phyloP scores from a whole-genome alignment of 1,140 invertebrate genomes.

The Chrysomallon squamiferum region DNA sequence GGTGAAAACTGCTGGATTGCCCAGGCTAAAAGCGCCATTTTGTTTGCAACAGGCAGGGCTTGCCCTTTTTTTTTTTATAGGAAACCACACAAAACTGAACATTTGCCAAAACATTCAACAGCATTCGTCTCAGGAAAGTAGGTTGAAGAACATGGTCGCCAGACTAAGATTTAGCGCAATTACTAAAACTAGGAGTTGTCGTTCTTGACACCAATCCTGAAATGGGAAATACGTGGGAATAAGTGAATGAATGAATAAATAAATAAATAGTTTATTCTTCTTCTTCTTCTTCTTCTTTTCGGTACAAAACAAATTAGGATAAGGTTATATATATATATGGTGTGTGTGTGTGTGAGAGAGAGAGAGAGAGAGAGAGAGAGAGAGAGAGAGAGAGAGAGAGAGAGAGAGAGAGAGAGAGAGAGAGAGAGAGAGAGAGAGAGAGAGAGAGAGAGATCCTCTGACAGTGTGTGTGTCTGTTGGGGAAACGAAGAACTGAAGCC shows the following conservation, averaged over 20 bases:
- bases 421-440: too few species aligned
- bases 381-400: too few species aligned
- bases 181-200: conserved; percentile 94
- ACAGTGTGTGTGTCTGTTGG: too few species aligned
- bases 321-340: too few species aligned
- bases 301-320: background rate
- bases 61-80: background rate
- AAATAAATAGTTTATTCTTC: too few species aligned
- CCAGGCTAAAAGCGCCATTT: conserved; percentile 6
- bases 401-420: too few species aligned
- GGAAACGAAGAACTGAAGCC: background rate
- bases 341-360: too few species aligned
- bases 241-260: too few species aligned
- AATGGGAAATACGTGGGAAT: conserved; percentile 63
- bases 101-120: conserved; percentile 10
- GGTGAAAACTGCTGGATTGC: background rate
- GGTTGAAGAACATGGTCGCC: conserved; percentile 96
- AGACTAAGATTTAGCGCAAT: conserved; percentile 95
- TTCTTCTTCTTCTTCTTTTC: too few species aligned
- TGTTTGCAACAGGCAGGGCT: conserved; percentile 4
- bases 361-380: too few species aligned
- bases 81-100: conserved; percentile 12
- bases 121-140: conserved; percentile 63
- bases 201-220: conserved; percentile 97
- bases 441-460: too few species aligned